Conservation (phyloP, 1,140 invertebrate species). For the Eufriesea mexicana region DNA sequence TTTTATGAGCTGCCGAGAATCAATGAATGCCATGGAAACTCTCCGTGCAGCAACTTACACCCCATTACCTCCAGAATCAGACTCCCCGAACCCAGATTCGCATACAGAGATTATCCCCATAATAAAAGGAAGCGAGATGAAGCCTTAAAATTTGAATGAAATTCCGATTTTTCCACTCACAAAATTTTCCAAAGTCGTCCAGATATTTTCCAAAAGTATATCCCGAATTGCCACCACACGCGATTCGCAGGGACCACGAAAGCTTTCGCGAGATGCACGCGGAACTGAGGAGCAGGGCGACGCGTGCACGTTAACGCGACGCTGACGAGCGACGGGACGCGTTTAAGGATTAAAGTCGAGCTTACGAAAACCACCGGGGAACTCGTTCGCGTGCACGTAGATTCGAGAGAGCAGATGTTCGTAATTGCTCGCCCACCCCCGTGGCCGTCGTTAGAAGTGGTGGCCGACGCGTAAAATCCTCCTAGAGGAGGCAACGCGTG, state of each 20-base stretch:
- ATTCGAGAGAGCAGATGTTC: conserved; percentile 72
- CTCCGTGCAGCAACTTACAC: no score
- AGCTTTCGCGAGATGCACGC: neutral
- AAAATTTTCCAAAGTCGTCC: neutral
- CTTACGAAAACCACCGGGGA: conserved; percentile 61
- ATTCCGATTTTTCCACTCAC: no score
- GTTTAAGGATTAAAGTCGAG: conserved; percentile 70
- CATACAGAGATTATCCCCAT: no score
- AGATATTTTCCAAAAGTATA: no score
- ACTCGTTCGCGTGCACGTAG: conserved; percentile 65
- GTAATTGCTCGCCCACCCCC: conserved; percentile 64
- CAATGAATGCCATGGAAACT: no score
- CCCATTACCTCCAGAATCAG: no score
- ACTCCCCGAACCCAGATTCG: no score
- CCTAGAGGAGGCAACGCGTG: conserved; percentile 1
- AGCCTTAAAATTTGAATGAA: no score
- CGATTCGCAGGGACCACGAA: no score
- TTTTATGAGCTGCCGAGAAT: no score
- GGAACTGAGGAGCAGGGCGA: neutral
- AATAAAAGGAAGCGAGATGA: no score
- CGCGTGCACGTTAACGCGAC: conserved; percentile 50
- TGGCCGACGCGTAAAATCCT: conserved; percentile 26
- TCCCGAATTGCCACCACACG: neutral
- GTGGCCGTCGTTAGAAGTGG: conserved; percentile 46
- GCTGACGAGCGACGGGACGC: conserved; percentile 58